Evolutionary conservation across 2,113 vertebrate genomes (phyloP), one percentile per base, ranked within the genome.

Genomic region (Dendropsophus ebraccatus): DNA sequence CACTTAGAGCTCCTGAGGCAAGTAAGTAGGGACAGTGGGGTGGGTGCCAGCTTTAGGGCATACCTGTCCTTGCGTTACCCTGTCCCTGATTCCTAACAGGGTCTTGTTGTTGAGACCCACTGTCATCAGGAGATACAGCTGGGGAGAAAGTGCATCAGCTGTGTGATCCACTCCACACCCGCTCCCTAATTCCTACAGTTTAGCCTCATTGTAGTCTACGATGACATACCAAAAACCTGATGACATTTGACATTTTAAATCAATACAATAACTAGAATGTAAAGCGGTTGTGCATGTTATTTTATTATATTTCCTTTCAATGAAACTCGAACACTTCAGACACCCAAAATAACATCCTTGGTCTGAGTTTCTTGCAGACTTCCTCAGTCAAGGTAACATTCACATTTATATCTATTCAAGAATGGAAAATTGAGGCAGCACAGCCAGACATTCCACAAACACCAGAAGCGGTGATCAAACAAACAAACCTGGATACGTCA

Each of bases 391-490:
- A 37, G 45, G 76, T 32, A 35, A 54, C 17, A 77, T 17, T 77
- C 28, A 32, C 49, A 19, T 30, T 54, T 54, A 17, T 1, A 77
- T 77, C 50, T 11, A 25, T 54, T 54, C 7, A 45, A 41, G n/a
- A 62, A 62, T 80, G 54, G 54, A 80, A 80, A 60, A 80, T 11
- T 80, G 54, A 45, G 35, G 50, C 21, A 62, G 19, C 11, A 12
- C 16, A 17, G 35, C 35, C 35, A 80, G 77, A 80, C 77, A 62
- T n/a, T 80, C 54, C 77, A 80, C 32, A 80, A 80, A 60, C 54
- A 80, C 32, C 28, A 25, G 56, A 41, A 62, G 54, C 32, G 16
- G 56, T 60, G 54, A 28, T 60, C 77, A 62, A 62, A 45, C 50
- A 80, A 80, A 80, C 21, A 80, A 45, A 41, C 23, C 30, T 17